Conservation (phyloP, 2,797 vertebrate species). For the Lepidocolaptes lacrymiger region DNA sequence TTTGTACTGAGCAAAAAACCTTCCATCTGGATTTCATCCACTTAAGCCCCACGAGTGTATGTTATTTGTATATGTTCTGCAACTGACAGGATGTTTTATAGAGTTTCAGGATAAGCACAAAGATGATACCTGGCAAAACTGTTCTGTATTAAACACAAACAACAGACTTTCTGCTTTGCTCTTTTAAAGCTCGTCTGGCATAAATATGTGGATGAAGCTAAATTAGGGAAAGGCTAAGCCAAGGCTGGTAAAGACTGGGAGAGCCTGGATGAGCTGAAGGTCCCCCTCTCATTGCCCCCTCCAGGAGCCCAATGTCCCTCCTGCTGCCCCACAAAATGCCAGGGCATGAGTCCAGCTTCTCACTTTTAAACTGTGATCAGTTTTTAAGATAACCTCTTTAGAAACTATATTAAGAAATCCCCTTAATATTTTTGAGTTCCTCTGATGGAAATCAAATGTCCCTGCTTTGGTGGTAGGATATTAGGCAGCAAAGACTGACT, state of each 20-base stretch:
- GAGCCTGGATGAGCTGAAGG: not conserved
- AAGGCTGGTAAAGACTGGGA: not conserved
- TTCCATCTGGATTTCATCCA: slow-evolving; percentile 56
- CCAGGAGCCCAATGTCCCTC: not conserved
- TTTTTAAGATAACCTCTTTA: not conserved
- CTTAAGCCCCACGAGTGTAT: not conserved
- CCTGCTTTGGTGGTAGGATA: not conserved
- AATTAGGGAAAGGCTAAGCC: not conserved
- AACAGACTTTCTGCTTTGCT: not conserved
- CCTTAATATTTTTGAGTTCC: not conserved
- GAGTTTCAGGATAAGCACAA: not conserved
- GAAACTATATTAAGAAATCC: not conserved
- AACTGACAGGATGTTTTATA: not conserved
- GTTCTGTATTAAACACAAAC: not conserved
- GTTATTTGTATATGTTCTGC: slow-evolving; percentile 5
- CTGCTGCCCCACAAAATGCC: not conserved
- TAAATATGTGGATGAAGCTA: not conserved
- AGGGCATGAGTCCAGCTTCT: not conserved
- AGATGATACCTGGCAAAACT: not conserved
- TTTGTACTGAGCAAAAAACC: not conserved
- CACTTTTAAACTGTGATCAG: not conserved
- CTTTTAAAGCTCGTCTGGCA: not conserved
- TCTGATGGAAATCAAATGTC: not conserved
- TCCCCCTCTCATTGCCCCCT: not conserved
- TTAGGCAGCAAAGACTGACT: not conserved